Percentiles rank a stretch among this genome's conserved stretches.
phyloP scores from a whole-genome alignment of 2,888 invertebrate genomes.

The Xestia xanthographa region DNA sequence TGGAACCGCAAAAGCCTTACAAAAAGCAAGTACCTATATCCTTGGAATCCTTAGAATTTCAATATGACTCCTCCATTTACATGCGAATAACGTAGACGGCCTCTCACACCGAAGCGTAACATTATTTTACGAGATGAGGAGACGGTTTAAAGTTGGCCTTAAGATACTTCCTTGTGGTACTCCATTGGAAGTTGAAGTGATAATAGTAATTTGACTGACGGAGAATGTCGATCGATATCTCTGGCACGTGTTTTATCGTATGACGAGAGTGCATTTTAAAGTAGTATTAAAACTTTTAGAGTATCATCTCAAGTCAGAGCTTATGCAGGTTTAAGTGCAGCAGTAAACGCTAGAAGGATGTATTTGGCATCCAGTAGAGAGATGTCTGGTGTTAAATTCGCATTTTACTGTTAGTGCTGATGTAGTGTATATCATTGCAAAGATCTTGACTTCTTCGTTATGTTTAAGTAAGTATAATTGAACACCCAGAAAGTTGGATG shows the following conservation, averaged over 20 bases:
- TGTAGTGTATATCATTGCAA: conserved; percentile 1
- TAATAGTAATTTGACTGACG: conserved; percentile 11
- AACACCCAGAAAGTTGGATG: not conserved
- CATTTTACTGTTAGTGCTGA: conserved; percentile 19
- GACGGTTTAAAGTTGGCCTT: not conserved
- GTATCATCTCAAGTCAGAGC: conserved; percentile 12
- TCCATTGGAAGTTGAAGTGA: conserved; percentile 2
- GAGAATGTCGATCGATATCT: conserved; percentile 9
- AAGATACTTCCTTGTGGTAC: conserved; percentile 30
- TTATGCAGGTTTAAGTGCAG: conserved; percentile 34
- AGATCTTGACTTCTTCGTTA: not conserved
- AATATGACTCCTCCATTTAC: conserved; percentile 86
- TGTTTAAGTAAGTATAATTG: not conserved
- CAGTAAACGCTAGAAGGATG: conserved; percentile 35
- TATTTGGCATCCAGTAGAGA: conserved; percentile 6
- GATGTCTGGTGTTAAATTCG: conserved; percentile 20
- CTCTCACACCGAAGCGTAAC: conserved; percentile 67
- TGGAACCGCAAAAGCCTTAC: conserved; percentile 74
- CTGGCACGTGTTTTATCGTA: conserved; percentile 19
- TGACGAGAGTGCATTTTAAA: conserved; percentile 34
- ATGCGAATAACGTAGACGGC: conserved; percentile 76
- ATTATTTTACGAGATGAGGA: conserved; percentile 6
- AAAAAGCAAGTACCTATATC: conserved; percentile 83
- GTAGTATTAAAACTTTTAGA: conserved; percentile 41
- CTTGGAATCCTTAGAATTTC: conserved; percentile 85